phyloP scores from a whole-genome alignment of 1,140 invertebrate species.

The Halictus rubicundus region DNA sequence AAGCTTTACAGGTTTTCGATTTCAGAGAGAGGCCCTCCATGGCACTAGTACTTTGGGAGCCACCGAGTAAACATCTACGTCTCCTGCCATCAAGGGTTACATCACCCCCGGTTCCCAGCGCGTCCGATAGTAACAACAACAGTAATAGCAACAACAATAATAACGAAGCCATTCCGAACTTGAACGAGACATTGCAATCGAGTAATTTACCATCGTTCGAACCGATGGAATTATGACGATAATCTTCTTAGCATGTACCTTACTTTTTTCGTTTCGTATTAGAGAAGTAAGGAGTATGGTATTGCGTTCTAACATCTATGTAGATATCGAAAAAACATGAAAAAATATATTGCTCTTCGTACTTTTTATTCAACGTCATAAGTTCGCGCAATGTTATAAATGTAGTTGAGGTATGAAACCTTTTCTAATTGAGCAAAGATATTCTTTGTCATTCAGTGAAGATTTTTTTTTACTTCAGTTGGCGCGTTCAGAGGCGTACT shows the following conservation, averaged over 20 bases:
- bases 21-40: slow-evolving; percentile 86
- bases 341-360: slow-evolving; percentile 8
- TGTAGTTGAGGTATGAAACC: not conserved
- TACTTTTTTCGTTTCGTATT: slow-evolving; percentile 21
- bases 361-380: slow-evolving; percentile 18
- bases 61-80: slow-evolving; percentile 82
- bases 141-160: slow-evolving; percentile 65
- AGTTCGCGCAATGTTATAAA: slow-evolving; percentile 1
- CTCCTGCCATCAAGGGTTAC: slow-evolving; percentile 64
- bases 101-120: slow-evolving; percentile 46
- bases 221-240: slow-evolving; percentile 75
- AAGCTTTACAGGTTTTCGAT: slow-evolving; percentile 68
- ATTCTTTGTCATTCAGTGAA: not conserved
- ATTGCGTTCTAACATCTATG: slow-evolving; percentile 17
- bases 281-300: slow-evolving; percentile 1
- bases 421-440: not conserved
- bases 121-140: slow-evolving; percentile 64
- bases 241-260: slow-evolving; percentile 16
- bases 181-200: slow-evolving; percentile 66
- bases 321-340: slow-evolving; percentile 12
- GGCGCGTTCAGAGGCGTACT: not conserved
- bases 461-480: not conserved
- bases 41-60: slow-evolving; percentile 89
- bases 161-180: slow-evolving; percentile 69
- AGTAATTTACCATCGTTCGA: slow-evolving; percentile 62